phyloP scores from a whole-genome alignment of 2,888 invertebrate species.

The Meliscaeva auricollis region DNA sequence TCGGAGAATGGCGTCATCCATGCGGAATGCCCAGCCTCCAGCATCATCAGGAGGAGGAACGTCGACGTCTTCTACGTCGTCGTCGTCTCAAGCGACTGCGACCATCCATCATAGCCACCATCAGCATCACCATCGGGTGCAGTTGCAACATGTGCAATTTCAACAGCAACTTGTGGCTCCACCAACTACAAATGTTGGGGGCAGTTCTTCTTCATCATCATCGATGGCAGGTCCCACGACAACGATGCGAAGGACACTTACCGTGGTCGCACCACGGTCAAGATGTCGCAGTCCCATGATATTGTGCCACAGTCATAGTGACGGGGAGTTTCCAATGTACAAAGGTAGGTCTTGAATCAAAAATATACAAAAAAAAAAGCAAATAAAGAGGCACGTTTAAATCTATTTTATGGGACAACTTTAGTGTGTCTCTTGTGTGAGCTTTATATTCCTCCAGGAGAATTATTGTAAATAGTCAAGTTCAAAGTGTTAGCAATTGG shows the following conservation, averaged over 20 bases:
- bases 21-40: slow-evolving; percentile 65
- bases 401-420: neutral
- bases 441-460: neutral
- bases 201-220: slow-evolving; percentile 83
- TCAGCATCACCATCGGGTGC: slow-evolving; percentile 74
- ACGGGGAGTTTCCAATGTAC: slow-evolving; percentile 93
- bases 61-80: slow-evolving; percentile 44
- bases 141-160: slow-evolving; percentile 74
- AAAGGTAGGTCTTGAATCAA: slow-evolving; percentile 86
- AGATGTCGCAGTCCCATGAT: slow-evolving; percentile 91
- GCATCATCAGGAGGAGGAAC: slow-evolving; percentile 77
- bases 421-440: slow-evolving; percentile 4
- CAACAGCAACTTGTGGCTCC: slow-evolving; percentile 78
- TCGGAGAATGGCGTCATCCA: slow-evolving; percentile 72
- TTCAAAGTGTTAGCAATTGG: neutral
- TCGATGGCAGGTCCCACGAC: slow-evolving; percentile 78
- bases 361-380: neutral
- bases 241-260: slow-evolving; percentile 63
- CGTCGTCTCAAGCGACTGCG: slow-evolving; percentile 65
- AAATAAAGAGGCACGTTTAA: neutral
- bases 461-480: neutral
- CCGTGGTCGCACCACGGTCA: slow-evolving; percentile 83
- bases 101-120: slow-evolving; percentile 76
- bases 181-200: slow-evolving; percentile 83
- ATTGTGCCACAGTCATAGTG: slow-evolving; percentile 94